Conservation (phyloP, 2,888 invertebrate genomes). For the Stegana nigrithorax region DNA sequence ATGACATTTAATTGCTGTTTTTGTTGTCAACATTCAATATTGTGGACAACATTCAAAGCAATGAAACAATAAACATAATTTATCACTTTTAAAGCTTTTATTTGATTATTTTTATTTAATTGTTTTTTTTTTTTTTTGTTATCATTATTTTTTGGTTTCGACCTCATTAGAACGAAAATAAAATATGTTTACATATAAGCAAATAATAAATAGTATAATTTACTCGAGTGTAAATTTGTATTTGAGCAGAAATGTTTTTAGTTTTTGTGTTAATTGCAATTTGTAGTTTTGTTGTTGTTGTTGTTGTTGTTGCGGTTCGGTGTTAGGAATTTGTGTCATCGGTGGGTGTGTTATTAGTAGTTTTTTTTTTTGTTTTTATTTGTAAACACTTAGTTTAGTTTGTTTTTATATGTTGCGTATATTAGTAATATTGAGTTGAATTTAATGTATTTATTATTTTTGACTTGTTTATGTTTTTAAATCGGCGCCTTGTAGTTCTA, state of each 20-base stretch:
- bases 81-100: constrained; percentile 6
- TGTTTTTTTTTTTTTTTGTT: constrained; percentile 5
- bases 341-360: constrained; percentile 27
- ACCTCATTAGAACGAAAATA: not conserved
- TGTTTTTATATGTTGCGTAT: not conserved
- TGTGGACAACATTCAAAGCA: not conserved
- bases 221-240: constrained; percentile 1
- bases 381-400: no score
- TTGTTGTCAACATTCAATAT: not conserved
- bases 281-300: not conserved
- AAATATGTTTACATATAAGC: not conserved
- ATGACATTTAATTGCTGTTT: not conserved
- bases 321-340: constrained; percentile 19
- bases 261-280: no score
- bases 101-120: not conserved
- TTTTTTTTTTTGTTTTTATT: constrained; percentile 21
- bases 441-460: not conserved
- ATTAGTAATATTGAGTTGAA: not conserved
- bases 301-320: constrained; percentile 2
- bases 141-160: not conserved
- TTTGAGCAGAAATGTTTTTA: constrained; percentile 1
- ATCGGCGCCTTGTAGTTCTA: constrained; percentile 14
- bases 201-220: not conserved
- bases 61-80: not conserved
- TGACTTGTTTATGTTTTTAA: constrained; percentile 17